Percentiles rank a stretch among this genome's conserved stretches.
These are phyloP conservation scores for Gymnogyps californianus DNA, from an alignment of 2,113 vertebrate genomes.

Conservation along the genomic window DNA sequence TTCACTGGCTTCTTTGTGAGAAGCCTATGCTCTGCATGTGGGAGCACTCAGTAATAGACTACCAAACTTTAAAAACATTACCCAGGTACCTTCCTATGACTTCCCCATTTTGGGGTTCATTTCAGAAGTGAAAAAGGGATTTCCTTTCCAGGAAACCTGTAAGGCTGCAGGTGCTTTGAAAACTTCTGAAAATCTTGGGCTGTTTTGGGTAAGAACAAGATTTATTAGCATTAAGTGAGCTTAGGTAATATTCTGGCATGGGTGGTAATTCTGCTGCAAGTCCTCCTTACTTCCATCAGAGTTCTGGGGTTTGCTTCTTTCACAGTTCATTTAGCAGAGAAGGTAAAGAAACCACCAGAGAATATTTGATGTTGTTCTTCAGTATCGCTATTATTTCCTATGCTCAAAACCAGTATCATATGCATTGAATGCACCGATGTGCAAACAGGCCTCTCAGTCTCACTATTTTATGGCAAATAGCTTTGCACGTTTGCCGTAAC, in stretches of 20 bases:
- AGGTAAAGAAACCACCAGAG: neutral
- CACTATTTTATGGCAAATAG: neutral
- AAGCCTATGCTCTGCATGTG: neutral
- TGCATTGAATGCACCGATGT: fast-evolving
- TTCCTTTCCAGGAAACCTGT: neutral
- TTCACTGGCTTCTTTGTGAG: neutral
- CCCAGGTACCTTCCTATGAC: neutral
- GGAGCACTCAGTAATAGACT: neutral
- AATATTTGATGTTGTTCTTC: neutral
- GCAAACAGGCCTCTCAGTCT: neutral
- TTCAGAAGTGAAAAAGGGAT: neutral
- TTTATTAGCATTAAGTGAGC: neutral
- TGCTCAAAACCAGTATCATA: neutral
- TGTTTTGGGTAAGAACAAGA: neutral
- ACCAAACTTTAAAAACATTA: neutral
- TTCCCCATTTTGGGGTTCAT: neutral
- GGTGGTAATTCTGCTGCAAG: neutral
- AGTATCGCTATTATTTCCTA: neutral
- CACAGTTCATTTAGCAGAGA: neutral
- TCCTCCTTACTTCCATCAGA: neutral
- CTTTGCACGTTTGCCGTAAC: neutral
- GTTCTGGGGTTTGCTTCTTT: neutral
- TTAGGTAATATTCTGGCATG: conserved; percentile 19
- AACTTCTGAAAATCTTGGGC: neutral
- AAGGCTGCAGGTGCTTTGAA: neutral